phyloP scores from a whole-genome alignment of 2,888 invertebrate genomes.

The Microctonus brassicae region DNA sequence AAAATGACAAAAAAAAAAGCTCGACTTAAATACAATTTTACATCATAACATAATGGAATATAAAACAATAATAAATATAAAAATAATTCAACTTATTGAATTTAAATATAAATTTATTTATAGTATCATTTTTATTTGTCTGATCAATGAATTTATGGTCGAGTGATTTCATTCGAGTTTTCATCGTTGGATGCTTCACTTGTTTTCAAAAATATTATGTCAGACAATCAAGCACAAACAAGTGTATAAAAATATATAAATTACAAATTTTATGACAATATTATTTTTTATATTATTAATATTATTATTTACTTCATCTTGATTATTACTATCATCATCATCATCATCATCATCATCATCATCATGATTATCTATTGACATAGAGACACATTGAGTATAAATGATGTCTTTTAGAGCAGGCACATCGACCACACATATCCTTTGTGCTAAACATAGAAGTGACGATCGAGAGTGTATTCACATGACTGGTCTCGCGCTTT shows the following conservation, averaged over 20 bases:
- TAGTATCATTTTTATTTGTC: too few relatives aligned
- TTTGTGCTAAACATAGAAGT: slow-evolving; percentile 67
- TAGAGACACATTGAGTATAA: neutral
- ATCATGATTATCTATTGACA: slow-evolving; percentile 27
- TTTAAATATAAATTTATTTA: too few relatives aligned
- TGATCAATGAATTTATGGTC: neutral
- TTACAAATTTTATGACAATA: neutral
- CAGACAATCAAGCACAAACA: neutral
- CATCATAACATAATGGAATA: too few relatives aligned
- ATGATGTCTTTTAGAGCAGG: slow-evolving; percentile 42
- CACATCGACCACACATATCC: slow-evolving; percentile 54
- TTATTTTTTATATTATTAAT: neutral
- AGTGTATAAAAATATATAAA: too few relatives aligned
- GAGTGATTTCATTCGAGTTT: neutral
- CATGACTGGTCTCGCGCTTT: slow-evolving; percentile 54
- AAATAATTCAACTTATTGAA: slow-evolving; percentile 1
- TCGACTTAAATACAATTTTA: too few relatives aligned
- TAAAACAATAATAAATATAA: too few relatives aligned
- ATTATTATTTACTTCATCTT: neutral
- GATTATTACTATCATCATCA: slow-evolving; percentile 16
- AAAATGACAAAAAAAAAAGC: too few relatives aligned
- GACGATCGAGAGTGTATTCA: slow-evolving; percentile 61
- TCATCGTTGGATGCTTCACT: slow-evolving; percentile 11
- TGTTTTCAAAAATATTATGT: neutral
- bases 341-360: slow-evolving; percentile 23